These are phyloP conservation scores for Epiblema foenella DNA, from an alignment of 2,888 invertebrate genomes.

Conservation along the genomic window DNA sequence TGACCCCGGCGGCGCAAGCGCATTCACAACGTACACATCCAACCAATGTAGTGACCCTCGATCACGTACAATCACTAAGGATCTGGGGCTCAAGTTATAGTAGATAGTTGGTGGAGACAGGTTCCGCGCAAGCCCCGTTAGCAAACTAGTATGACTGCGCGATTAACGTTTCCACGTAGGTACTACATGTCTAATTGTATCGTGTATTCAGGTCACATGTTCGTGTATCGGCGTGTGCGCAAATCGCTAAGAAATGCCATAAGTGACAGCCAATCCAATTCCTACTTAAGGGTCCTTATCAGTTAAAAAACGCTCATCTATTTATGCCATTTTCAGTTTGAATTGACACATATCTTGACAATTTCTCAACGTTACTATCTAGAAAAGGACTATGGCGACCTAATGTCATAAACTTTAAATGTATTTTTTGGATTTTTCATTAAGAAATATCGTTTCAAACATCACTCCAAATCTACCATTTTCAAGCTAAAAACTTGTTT, in stretches of 20 bases:
- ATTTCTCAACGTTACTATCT: too few species aligned
- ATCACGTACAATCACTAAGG: not conserved
- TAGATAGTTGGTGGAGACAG: not conserved
- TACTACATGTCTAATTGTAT: slow-evolving; percentile 21
- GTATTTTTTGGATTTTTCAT: too few species aligned
- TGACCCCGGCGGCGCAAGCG: slow-evolving; percentile 7
- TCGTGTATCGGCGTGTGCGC: not conserved
- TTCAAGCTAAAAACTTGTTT: too few species aligned
- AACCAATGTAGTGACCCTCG: not conserved
- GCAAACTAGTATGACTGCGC: slow-evolving; percentile 16
- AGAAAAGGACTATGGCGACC: too few species aligned
- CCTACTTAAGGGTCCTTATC: not conserved
- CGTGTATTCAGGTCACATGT: slow-evolving; percentile 16
- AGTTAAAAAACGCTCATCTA: too few species aligned
- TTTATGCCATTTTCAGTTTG: too few species aligned
- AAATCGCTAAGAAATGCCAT: not conserved
- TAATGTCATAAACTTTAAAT: too few species aligned
- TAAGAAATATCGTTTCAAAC: too few species aligned
- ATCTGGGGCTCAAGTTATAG: not conserved
- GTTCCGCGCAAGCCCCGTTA: slow-evolving; percentile 21
- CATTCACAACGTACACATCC: not conserved
- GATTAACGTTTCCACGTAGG: slow-evolving; percentile 24
- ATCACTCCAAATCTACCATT: too few species aligned
- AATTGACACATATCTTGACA: too few species aligned
- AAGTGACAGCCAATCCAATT: not conserved